Percentiles rank a stretch among this genome's conserved stretches.
Conservation (phyloP, 2,113 vertebrate genomes). For the Heloderma charlesbogerti region DNA sequence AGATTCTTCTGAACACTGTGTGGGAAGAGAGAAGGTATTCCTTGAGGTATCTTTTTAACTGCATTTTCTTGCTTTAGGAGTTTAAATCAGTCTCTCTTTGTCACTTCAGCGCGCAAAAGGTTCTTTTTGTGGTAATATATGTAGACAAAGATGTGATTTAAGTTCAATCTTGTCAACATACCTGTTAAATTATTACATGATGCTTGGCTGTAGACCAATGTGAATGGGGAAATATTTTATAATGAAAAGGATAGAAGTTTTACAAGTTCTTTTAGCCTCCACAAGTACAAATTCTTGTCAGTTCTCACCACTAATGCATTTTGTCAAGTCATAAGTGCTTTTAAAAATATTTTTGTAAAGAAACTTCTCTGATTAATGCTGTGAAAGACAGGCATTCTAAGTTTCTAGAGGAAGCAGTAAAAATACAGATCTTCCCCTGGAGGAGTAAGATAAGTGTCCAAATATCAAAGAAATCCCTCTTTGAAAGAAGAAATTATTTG, state of each 20-base stretch:
- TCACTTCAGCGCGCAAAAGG: conserved; percentile 64
- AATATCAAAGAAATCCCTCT: conserved; percentile 71
- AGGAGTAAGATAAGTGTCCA: conserved; percentile 65
- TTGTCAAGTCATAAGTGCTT: conserved; percentile 64
- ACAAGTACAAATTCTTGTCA: conserved; percentile 58
- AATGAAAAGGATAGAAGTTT: conserved; percentile 54
- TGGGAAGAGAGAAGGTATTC: conserved; percentile 10
- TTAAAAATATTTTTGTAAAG: conserved; percentile 42
- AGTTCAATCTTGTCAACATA: conserved; percentile 68
- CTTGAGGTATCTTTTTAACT: conserved; percentile 47
- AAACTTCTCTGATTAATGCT: conserved; percentile 64
- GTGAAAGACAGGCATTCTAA: conserved; percentile 68
- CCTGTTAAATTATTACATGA: conserved; percentile 61
- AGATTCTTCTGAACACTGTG: conserved; percentile 30
- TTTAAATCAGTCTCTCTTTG: conserved; percentile 70
- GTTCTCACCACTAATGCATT: conserved; percentile 62
- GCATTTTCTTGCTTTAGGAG: conserved; percentile 46
- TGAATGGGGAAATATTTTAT: conserved; percentile 69
- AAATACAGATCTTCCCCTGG: conserved; percentile 71
- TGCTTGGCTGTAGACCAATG: conserved; percentile 54
- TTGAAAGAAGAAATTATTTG: conserved; percentile 64
- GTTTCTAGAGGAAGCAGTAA: conserved; percentile 69
- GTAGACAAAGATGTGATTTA: conserved; percentile 76
- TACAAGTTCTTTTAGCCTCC: conserved; percentile 47
- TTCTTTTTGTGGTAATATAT: conserved; percentile 68